Evolutionary conservation across 2,888 invertebrate genomes (phyloP).

Genomic region (Chrysina gloriosa): DNA sequence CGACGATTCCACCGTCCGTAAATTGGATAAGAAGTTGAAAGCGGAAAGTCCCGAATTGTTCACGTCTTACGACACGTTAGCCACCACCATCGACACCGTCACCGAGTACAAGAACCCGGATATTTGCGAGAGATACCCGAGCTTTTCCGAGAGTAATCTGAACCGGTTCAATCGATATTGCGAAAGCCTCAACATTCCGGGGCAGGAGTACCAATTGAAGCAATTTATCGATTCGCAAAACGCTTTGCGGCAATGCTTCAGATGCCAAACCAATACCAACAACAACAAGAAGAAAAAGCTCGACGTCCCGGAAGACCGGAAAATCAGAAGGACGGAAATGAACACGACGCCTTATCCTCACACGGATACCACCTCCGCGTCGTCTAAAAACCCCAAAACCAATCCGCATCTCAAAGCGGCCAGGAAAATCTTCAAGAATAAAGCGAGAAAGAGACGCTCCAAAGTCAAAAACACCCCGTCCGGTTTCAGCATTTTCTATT

Average conservation of each 20-base stretch:
- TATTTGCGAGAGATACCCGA: constrained; percentile 18
- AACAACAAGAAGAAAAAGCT: not conserved
- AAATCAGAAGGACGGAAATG: not conserved
- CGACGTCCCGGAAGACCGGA: not conserved
- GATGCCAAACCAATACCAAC: not conserved
- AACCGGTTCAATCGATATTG: constrained; percentile 21
- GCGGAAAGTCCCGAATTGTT: constrained; percentile 25
- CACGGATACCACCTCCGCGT: constrained; percentile 24
- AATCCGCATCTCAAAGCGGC: not conserved
- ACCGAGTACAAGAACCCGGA: constrained; percentile 40
- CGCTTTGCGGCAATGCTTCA: not conserved
- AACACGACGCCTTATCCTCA: constrained; percentile 9
- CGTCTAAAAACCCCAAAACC: constrained; percentile 17
- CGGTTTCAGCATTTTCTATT: not conserved
- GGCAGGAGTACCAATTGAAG: constrained; percentile 21
- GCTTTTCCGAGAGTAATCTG: constrained; percentile 31
- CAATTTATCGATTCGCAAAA: constrained; percentile 26
- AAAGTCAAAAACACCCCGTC: not conserved
- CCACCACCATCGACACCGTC: constrained; percentile 38
- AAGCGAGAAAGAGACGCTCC: not conserved
- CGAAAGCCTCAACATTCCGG: constrained; percentile 1
- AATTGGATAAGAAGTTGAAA: constrained; percentile 20
- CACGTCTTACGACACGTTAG: constrained; percentile 35
- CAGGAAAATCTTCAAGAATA: constrained; percentile 1
- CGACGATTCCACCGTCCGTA: constrained; percentile 23